Evolutionary conservation across 2,797 vertebrate species (phyloP).

Genomic region (Notoglanidium macrostoma): DNA sequence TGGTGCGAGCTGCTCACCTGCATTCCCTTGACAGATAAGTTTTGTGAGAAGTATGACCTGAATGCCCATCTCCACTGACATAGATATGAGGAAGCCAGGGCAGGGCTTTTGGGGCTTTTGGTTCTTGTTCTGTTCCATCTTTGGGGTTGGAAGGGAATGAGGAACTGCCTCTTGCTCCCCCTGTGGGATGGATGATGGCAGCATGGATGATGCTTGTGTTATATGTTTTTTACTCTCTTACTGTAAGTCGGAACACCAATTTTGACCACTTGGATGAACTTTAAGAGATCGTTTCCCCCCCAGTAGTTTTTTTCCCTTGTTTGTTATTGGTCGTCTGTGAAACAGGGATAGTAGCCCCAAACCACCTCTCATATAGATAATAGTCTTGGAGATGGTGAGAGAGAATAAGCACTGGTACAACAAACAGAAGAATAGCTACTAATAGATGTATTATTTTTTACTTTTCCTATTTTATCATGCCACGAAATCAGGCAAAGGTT

Average conservation of each 20-base stretch:
- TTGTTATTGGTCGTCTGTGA: conserved; percentile 51
- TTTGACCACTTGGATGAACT: conserved; percentile 59
- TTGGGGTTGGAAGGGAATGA: conserved; percentile 13
- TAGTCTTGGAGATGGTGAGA: conserved; percentile 39
- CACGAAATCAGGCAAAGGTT: conserved; percentile 70
- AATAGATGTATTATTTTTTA: conserved; percentile 50
- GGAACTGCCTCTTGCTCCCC: neutral
- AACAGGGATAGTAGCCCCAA: conserved; percentile 62
- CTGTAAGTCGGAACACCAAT: conserved; percentile 66
- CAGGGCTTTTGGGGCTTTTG: conserved; percentile 12
- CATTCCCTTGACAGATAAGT: conserved; percentile 99
- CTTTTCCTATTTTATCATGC: conserved; percentile 67
- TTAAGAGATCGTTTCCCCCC: conserved; percentile 22
- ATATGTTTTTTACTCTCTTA: conserved; percentile 61
- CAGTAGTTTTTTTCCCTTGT: conserved; percentile 41
- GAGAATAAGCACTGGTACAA: conserved; percentile 74
- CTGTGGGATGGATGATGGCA: neutral
- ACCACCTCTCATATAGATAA: conserved; percentile 29
- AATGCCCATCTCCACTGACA: conserved; percentile 94
- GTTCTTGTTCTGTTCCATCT: conserved; percentile 36
- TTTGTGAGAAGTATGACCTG: conserved; percentile 98
- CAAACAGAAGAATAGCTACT: conserved; percentile 59
- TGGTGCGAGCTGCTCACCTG: conserved; percentile 98
- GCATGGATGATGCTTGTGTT: conserved; percentile 64
- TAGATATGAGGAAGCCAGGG: conserved; percentile 11